Base-by-base conservation (phyloP, 1,140 invertebrate species). In the Subanguina moxae region DNA sequence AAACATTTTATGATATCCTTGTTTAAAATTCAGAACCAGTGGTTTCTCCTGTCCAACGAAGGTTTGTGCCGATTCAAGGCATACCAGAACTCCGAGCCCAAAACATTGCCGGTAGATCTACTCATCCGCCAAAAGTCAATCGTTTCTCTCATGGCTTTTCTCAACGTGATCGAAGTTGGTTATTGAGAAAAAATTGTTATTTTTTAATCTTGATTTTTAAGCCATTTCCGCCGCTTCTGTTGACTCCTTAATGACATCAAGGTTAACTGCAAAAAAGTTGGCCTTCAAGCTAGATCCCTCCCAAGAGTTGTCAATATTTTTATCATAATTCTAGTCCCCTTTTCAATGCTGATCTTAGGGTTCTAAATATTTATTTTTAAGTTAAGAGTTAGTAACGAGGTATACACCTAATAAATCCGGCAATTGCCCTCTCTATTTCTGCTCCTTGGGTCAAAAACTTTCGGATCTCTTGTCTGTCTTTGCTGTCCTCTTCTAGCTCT, bases 41-140 rank as follows among this genome's bases (percentile, higher is more conserved):
- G 8, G n/a, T 25, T 21, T 21, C 68, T 0, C 72, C 77, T 9
- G 62, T 67, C n/a, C 80, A 78, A 23, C 45, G 78, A 42, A 64
- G 80, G 45, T 80, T 80, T 57, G 76, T 76, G 17, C 80, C 78
- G 0, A 67, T 82, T 13, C 71, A 78, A 43, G 72, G 74, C 13
- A 80, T 80, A 63, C 80, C 78, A 21, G 78, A 80, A 11, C 57
- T 80, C 11, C 45, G 78, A 27, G 75, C 74, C 19, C 78, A 80
- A 9, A 80, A 82, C 64, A 42, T 74, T 19, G 79, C 74, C 15
- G 63, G 57, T 23, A 32, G 74, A 19, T 65, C 76, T 11, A n/a
- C 56, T 9, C 73, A 79, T 62, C 76, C 78, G 1, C 77, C 76
- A 19, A 78, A 78, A 65, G 62, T 64, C 43, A 64, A 67, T 28